Base-by-base conservation (phyloP, 2,113 vertebrate species). In the Lophius piscatorius region DNA sequence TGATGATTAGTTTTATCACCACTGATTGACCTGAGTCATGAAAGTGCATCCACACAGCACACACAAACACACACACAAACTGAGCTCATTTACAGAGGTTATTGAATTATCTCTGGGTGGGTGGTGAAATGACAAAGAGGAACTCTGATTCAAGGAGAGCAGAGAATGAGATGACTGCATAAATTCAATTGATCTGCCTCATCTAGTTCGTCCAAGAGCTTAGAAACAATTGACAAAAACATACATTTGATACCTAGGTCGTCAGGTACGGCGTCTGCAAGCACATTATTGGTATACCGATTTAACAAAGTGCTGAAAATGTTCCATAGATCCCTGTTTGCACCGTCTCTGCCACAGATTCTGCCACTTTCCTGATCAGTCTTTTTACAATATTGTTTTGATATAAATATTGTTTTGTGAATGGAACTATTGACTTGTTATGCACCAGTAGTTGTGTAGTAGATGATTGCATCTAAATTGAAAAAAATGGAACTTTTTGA, bases 101-200 rank as follows among this genome's bases (percentile, higher is more conserved):
- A 87, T 82, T 86, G 75, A 86, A 86, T 90, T 86, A 90, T 81
- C 70, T 71, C 71, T 33, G 71, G 81, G 80, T 77, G 78, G 69
- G 76, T 64, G 74, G 69, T 38, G 70, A 69, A 70, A 81, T 83
- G 76, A 78, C 62, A 74, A 35, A 73, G 65, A 56, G 69, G 29
- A 62, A 58, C 72, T 69, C 59, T 70, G 73, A 85, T 82, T 82
- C 73, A 63, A 81, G 70, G 58, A 57, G 76, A 77, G 75, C 49
- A 40, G 29, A 26, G 48, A 68, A 57, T 40, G 24, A 74, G 76
- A 64, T 24, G 41, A 70, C 69, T 64, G 66, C 39, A 40, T 29
- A 47, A 55, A 72, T 70, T 55, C 21, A 75, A 57, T 38, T 58
- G 35, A 38, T 52, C 39, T 14, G 14, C 39, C 47, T 46, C 5